Percentiles rank a stretch among this genome's conserved stretches.
These are phyloP conservation scores for Polymixis flavicincta DNA, from an alignment of 2,888 invertebrate genomes.

Conservation along the genomic window DNA sequence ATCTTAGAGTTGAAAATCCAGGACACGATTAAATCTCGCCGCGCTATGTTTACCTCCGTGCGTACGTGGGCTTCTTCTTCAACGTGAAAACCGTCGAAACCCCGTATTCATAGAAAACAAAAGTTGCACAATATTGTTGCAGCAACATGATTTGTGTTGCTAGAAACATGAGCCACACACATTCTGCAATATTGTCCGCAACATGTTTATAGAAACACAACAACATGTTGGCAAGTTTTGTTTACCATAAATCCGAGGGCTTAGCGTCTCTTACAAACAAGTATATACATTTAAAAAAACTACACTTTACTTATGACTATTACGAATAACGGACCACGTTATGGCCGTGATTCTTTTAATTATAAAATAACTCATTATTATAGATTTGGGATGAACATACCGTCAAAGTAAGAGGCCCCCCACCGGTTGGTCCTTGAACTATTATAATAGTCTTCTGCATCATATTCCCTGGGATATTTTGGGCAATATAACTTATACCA, in stretches of 20 bases:
- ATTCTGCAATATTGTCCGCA: background rate
- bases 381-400: conserved; percentile 72
- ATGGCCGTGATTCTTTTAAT: background rate
- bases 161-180: background rate
- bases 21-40: background rate
- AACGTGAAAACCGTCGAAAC: background rate
- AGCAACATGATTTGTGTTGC: conserved; percentile 1
- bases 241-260: background rate
- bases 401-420: conserved; percentile 87
- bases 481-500: conserved; percentile 85
- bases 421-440: conserved; percentile 86
- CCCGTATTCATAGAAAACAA: background rate
- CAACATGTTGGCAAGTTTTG: background rate
- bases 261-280: conserved; percentile 3
- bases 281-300: background rate
- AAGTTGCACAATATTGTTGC: background rate
- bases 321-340: background rate
- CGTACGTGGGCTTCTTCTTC: background rate
- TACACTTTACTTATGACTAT: background rate
- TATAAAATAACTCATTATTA: background rate
- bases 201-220: background rate
- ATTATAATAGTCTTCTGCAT: conserved; percentile 90
- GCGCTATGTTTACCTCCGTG: background rate
- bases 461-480: conserved; percentile 87
- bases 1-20: background rate